phyloP scores from a whole-genome alignment of 2,888 invertebrate species.

The Lasius platythorax region DNA sequence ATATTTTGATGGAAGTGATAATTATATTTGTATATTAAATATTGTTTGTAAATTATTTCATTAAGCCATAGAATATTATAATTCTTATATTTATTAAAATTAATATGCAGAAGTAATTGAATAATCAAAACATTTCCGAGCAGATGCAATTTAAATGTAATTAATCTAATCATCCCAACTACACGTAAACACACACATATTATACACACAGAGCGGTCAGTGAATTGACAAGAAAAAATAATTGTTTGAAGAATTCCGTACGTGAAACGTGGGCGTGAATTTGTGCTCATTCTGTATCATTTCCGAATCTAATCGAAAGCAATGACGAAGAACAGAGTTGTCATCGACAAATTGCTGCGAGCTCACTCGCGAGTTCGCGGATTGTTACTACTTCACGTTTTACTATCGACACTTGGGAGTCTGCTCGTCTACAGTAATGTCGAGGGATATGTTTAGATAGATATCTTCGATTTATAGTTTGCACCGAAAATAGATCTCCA shows the following conservation, averaged over 20 bases:
- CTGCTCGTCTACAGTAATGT: neutral
- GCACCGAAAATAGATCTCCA: conserved; percentile 15
- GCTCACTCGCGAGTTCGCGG: neutral
- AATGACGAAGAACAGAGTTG: neutral
- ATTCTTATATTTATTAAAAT: neutral
- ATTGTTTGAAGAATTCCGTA: neutral
- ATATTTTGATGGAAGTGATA: neutral
- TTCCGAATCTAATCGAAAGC: conserved; percentile 14
- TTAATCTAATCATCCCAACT: neutral
- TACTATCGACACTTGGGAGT: neutral
- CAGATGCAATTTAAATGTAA: neutral
- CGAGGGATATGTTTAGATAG: conserved; percentile 4
- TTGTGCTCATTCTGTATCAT: neutral
- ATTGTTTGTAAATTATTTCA: conserved; percentile 6
- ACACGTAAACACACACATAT: neutral
- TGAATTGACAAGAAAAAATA: neutral
- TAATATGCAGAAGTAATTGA: neutral
- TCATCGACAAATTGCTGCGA: conserved; percentile 11
- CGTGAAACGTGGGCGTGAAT: neutral
- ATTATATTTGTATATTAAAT: neutral
- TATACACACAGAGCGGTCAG: neutral
- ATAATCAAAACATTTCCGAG: neutral
- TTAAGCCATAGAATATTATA: neutral
- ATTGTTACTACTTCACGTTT: neutral
- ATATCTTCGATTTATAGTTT: conserved; percentile 24